Evolutionary conservation across 2,797 vertebrate species (phyloP), one percentile per base, ranked within the genome.

Genomic region (Thunnus albacares): DNA sequence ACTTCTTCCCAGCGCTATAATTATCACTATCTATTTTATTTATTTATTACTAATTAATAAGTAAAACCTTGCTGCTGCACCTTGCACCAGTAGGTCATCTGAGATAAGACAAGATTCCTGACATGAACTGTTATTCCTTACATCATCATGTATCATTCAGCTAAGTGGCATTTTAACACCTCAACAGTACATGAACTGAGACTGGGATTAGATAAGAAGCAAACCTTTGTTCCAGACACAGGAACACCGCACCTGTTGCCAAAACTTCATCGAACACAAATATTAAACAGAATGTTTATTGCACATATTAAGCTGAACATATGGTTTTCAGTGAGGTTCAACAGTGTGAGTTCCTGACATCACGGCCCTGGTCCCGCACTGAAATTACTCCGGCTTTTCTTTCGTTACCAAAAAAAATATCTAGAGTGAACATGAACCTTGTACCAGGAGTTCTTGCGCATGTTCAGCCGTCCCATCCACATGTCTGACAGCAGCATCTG

Each of bases 371-470:
- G 56, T 18, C n/a, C 22, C 45, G 33, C 22, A 33, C 13, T 12
- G 45, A 33, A 13, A 30, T 22, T 8, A 49, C 12, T 53, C 35
- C 53, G 12, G 24, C 18, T 56, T 59, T 49, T 18, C 14, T 1
- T 76, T 59, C 38, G 22, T 59, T 45, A 71, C 41, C 33, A 81
- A 87, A 84, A 90, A 79, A 79, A 82, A 88, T 89, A 83, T 80
- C 70, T 57, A 85, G 79, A 88, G 86, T 90, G 90, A 91, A 72
- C 83, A 91, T 92, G 88, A 96, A 99, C 98, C 97, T 99, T 99
- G 95, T 99, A 99, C 98, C 98, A 99, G 41, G 98, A 99, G 94
- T 99, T 99, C 94, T 99, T 99, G 89, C 98, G 97, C 98, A 99
- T 99, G 94, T 99, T 99, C 68, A 99, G 94, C 41, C 97, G 96